These are phyloP conservation scores for Pomatostomus ruficeps DNA, from an alignment of 2,113 vertebrate genomes.

Conservation along the genomic window DNA sequence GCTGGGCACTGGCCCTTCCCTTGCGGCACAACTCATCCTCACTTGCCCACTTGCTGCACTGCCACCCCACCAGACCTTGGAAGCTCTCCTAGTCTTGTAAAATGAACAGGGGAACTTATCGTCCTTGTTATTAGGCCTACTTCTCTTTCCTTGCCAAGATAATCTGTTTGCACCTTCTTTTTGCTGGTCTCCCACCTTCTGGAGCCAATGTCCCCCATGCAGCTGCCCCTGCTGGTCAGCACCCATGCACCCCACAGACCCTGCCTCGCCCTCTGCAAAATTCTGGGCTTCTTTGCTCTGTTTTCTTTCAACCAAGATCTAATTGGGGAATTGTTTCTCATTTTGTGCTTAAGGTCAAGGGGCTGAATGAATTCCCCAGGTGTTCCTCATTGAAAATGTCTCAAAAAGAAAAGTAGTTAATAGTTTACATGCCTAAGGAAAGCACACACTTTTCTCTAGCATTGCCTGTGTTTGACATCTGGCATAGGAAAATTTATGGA, in stretches of 20 bases:
- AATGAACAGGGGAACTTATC: background rate
- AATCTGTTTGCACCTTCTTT: background rate
- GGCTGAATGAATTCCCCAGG: background rate
- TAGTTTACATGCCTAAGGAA: background rate
- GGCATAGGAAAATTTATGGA: background rate
- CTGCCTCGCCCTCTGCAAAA: background rate
- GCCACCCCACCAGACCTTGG: background rate
- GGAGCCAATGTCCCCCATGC: accelerated
- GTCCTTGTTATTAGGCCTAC: background rate
- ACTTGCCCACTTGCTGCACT: background rate
- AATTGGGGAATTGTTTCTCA: background rate
- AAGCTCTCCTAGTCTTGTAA: background rate
- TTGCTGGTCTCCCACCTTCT: background rate
- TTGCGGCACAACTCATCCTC: background rate
- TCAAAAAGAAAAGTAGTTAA: background rate
- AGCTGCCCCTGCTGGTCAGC: accelerated
- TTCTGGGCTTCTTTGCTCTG: background rate
- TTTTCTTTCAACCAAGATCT: background rate
- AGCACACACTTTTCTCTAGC: background rate
- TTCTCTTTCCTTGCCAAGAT: too few species aligned
- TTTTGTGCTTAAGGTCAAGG: background rate
- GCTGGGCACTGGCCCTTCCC: background rate
- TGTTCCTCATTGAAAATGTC: background rate
- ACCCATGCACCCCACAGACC: accelerated
- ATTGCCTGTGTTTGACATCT: background rate